Evolutionary conservation across 2,113 vertebrate genomes (phyloP), one percentile per base, ranked within the genome.

Genomic region (Mesitornis unicolor): DNA sequence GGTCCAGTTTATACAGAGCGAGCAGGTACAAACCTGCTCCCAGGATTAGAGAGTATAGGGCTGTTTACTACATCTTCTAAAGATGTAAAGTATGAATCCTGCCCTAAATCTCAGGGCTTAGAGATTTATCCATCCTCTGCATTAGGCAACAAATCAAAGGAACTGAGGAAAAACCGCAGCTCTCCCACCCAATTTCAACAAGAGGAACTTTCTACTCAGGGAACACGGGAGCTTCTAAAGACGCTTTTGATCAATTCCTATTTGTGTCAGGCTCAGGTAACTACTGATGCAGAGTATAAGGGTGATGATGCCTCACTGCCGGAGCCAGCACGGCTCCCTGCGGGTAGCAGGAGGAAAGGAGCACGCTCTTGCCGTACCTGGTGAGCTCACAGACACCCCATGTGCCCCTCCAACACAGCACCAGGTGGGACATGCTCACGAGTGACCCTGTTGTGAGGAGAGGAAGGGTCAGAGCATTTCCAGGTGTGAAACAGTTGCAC

Each of bases 81-180:
- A 98, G 97, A 97, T 94, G 96, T 95, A 90, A 97, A 97, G 87
- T 97, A 97, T 96, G 84, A 93, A 89, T 97, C 97, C 96, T 92
- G 31, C 96, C 96, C 95, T 97, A 97, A 98, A 97, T 95, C 98
- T 97, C 94, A 38, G 64, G 85, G 98, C 98, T 98, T 98, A 97
- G 94, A 93, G 96, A 97, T 98, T 98, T 98, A 97, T 98, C 98
- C 97, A 94, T 91, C 63, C 87, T 93, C 96, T 97, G 96, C 96
- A 93, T 98, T 97, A 97, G 97, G 98, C 98, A 98, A 96, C 91
- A 96, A 97, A 98, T 98, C 98, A 98, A 98, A 98, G 98, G 96
- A 97, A 85, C 69, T 33, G 93, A 83, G 81, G 74, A 68, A 79
- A 98, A 98, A 97, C 98, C 97, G 16, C 98, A 98, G 96, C 89